These are phyloP conservation scores for Lepus oiostolus DNA, from an alignment of 2,797 vertebrate genomes.

Conservation along the genomic window DNA sequence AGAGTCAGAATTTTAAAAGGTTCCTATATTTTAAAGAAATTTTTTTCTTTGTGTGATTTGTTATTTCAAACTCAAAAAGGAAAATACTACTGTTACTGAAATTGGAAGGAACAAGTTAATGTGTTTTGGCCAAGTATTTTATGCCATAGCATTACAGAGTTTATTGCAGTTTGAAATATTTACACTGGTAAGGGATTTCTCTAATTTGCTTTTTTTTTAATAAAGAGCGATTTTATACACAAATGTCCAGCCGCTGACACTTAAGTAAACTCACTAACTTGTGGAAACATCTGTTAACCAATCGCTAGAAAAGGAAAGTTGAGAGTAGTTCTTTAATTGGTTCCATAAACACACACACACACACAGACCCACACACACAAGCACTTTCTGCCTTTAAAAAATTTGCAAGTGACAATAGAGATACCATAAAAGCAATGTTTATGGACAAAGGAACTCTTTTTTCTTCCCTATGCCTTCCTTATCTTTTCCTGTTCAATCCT, in stretches of 20 bases:
- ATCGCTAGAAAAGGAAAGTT: constrained; percentile 76
- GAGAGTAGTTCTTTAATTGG: constrained; percentile 80
- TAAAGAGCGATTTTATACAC: constrained; percentile 88
- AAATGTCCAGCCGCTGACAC: constrained; percentile 88
- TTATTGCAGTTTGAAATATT: constrained; percentile 93
- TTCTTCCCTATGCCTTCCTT: not conserved
- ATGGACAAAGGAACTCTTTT: not conserved
- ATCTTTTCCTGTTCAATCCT: not conserved
- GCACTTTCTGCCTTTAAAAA: constrained; percentile 28
- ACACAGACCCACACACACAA: not conserved
- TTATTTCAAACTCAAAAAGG: constrained; percentile 84
- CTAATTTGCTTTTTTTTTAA: constrained; percentile 91
- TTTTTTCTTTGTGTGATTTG: constrained; percentile 86
- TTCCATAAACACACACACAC: not conserved
- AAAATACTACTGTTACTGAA: constrained; percentile 84
- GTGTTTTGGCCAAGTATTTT: constrained; percentile 84
- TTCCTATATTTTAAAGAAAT: constrained; percentile 89
- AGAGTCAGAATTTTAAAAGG: constrained; percentile 88
- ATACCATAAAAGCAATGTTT: not conserved
- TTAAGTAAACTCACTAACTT: constrained; percentile 88
- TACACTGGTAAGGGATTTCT: constrained; percentile 89
- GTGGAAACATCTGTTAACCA: constrained; percentile 87
- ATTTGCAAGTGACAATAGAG: constrained; percentile 46
- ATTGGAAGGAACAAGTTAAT: constrained; percentile 74
- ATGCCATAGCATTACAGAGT: constrained; percentile 85